Base-by-base conservation (phyloP, 2,113 vertebrate species). In the Lepisosteus oculatus region DNA sequence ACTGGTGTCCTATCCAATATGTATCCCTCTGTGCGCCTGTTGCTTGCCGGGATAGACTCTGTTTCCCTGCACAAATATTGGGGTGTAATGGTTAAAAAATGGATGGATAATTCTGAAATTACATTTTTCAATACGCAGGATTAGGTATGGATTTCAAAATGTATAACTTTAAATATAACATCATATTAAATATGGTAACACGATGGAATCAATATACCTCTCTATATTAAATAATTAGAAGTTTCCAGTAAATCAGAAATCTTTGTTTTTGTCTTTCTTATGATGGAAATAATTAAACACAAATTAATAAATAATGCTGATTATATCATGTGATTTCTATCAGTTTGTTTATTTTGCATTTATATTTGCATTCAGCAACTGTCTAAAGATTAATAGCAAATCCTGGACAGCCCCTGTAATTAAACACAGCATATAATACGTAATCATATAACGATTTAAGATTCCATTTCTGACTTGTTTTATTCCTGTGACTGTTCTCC, bases 401-500 rank as follows among this genome's bases (percentile, higher is more conserved):
- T 90, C 84, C 89, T 84, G 84, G 87, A 81, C 92, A 88, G 86
- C 82, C 75, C 80, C 84, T 84, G 83, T 94, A 93, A 95, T 95
- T 93, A 91, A 90, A 91, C 88, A 3, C 94, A 94, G 94, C 93
- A 90, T 80, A 88, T 82, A 83, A 79, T 77, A 75, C 76, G 75
- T 81, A 88, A 43, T 90, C 91, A 86, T 74, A 88, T 77, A 44
- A 77, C 81, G 87, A 29, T 29, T 29, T 89, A 81, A 90, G 86
- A 85, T 88, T 91, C 87, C 87, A 85, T 74, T n/a, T 79, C 87
- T 90, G 83, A 85, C 89, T 93, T 88, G 84, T 82, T 78, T 86
- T 93, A 94, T 94, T 94, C 90, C 87, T 87, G 86, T 91, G 92
- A 94, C 95, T 91, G 86, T 87, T 86, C 80, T 74, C 74, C 78